Evolutionary conservation across 2,888 invertebrate species (phyloP).

Genomic region (Baccha elongata): DNA sequence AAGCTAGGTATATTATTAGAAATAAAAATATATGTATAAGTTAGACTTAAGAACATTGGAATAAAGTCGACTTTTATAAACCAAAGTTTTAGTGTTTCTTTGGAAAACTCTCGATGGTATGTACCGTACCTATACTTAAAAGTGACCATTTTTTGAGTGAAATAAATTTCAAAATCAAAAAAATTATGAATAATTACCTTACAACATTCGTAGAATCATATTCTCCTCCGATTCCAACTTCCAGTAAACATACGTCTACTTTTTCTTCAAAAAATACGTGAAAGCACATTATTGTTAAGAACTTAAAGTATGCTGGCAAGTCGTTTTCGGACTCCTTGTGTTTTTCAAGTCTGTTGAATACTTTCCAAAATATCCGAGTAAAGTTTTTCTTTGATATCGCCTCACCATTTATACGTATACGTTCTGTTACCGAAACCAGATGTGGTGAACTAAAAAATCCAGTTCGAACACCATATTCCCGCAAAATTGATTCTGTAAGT

Average conservation of each 20-base stretch:
- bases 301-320: conserved; percentile 97
- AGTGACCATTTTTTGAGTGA: too few relatives aligned
- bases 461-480: conserved; percentile 91
- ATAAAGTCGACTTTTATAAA: too few relatives aligned
- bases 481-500: conserved; percentile 93
- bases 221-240: conserved; percentile 98
- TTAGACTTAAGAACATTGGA: too few relatives aligned
- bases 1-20: too few relatives aligned
- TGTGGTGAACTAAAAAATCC: conserved; percentile 99
- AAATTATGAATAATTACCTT: conserved; percentile 83
- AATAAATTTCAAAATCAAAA: too few relatives aligned
- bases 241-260: conserved; percentile 96
- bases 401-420: conserved; percentile 93
- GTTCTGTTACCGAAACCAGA: conserved; percentile 94
- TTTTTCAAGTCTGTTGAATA: conserved; percentile 86
- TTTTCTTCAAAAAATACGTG: conserved; percentile 92
- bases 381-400: conserved; percentile 90
- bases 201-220: conserved; percentile 97
- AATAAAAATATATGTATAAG: too few relatives aligned
- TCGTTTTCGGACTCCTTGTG: conserved; percentile 85
- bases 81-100: too few relatives aligned
- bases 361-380: conserved; percentile 90
- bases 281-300: conserved; percentile 95
- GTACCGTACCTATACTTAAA: too few relatives aligned
- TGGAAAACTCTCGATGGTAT: too few relatives aligned